Evolutionary conservation across 2,888 invertebrate genomes (phyloP).

Genomic region (Hemaris fuciformis): DNA sequence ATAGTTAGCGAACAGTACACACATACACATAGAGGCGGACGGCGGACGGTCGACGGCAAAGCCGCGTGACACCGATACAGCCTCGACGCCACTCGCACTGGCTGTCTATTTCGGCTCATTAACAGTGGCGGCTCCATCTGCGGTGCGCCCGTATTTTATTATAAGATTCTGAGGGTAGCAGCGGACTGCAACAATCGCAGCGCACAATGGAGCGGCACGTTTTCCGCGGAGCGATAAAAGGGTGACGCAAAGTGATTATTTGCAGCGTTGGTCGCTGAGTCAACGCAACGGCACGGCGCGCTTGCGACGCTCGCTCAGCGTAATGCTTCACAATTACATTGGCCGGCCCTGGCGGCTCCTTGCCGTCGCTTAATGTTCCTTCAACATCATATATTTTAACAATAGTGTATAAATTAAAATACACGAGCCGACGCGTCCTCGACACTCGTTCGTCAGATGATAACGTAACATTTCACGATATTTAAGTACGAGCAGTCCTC

Average conservation of each 20-base stretch:
- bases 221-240: slow-evolving; percentile 72
- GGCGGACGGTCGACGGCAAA: slow-evolving; percentile 34
- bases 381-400: slow-evolving; percentile 14
- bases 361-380: not conserved
- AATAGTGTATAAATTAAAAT: slow-evolving; percentile 23
- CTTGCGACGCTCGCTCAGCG: slow-evolving; percentile 8
- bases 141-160: not conserved
- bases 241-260: slow-evolving; percentile 80
- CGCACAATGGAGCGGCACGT: slow-evolving; percentile 65
- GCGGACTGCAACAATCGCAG: slow-evolving; percentile 38
- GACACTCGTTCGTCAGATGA: not conserved
- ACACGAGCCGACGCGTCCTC: not conserved
- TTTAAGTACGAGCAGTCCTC: slow-evolving; percentile 13
- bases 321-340: slow-evolving; percentile 10
- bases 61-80: slow-evolving; percentile 61
- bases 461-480: not conserved
- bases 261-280: slow-evolving; percentile 76
- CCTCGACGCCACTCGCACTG: slow-evolving; percentile 48
- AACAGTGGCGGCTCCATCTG: slow-evolving; percentile 18
- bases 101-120: slow-evolving; percentile 59
- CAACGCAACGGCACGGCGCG: slow-evolving; percentile 52
- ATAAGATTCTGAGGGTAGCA: not conserved
- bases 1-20: slow-evolving; percentile 17
- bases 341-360: not conserved
- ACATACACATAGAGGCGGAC: slow-evolving; percentile 35